These are phyloP conservation scores for Drosophila baimaii DNA, from an alignment of 1,140 invertebrate genomes.

Conservation along the genomic window DNA sequence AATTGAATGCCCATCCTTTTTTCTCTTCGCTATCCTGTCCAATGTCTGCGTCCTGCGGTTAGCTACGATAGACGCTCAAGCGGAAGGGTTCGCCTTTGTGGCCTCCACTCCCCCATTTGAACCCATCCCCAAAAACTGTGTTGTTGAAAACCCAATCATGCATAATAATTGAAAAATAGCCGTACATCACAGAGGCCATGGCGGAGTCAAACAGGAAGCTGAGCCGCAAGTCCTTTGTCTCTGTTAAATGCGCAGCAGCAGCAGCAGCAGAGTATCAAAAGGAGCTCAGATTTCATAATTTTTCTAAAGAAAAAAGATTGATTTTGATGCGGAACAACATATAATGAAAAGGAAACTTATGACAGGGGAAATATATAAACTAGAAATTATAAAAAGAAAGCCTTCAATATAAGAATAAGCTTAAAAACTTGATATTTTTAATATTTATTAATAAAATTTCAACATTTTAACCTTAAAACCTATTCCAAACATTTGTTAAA, in stretches of 20 bases:
- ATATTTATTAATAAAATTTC: not conserved
- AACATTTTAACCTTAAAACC: not conserved
- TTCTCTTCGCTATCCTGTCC: constrained; percentile 22
- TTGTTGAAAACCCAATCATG: constrained; percentile 74
- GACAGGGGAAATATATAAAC: constrained; percentile 26
- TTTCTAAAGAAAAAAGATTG: constrained; percentile 55
- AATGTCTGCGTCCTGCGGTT: constrained; percentile 68
- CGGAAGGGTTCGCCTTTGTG: constrained; percentile 72
- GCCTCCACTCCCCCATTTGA: constrained; percentile 6
- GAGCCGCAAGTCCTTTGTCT: constrained; percentile 48
- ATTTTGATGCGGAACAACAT: constrained; percentile 32
- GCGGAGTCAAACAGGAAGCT: constrained; percentile 47
- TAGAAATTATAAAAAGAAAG: not conserved
- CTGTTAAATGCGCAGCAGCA: constrained; percentile 50
- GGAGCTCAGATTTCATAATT: constrained; percentile 70
- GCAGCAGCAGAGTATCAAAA: constrained; percentile 30
- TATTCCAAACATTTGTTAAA: constrained; percentile 11
- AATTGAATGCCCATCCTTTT: constrained; percentile 69
- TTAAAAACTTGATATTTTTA: not conserved
- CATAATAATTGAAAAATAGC: constrained; percentile 83
- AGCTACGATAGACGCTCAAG: constrained; percentile 74
- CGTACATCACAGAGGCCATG: constrained; percentile 20
- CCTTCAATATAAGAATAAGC: not conserved
- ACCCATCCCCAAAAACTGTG: not conserved
- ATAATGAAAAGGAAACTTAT: constrained; percentile 21